A percentile compares a stretch with the other conserved stretches of the same genome.
Conservation (phyloP, 2,888 invertebrate genomes). For the Theristus sp. region DNA sequence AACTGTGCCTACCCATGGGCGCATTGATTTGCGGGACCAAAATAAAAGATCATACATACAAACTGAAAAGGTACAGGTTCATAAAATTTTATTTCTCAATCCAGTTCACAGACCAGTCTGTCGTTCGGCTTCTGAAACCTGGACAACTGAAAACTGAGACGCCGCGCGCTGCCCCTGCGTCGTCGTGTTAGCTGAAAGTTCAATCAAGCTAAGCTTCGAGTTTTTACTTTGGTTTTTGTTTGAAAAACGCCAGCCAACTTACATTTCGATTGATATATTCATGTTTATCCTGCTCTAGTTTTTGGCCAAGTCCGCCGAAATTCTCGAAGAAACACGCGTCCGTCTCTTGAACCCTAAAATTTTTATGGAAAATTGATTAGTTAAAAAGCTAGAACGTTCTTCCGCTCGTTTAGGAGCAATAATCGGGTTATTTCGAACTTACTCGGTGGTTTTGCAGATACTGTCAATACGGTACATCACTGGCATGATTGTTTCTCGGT, state of each 20-base stretch:
- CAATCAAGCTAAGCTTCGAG: background rate
- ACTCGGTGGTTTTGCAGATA: no score
- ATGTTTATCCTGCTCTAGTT: background rate
- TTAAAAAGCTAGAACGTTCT: no score
- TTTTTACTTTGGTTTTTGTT: background rate
- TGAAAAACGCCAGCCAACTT: no score
- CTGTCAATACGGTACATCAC: no score
- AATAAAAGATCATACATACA: no score
- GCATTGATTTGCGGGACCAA: no score
- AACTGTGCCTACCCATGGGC: no score
- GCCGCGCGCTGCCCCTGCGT: background rate
- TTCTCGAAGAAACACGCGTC: conserved; percentile 86
- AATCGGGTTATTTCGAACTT: no score
- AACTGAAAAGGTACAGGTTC: no score
- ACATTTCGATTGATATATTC: background rate
- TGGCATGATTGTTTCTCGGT: no score
- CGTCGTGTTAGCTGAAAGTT: background rate
- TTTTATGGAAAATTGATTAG: background rate
- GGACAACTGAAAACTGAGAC: background rate
- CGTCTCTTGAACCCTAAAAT: conserved; percentile 67
- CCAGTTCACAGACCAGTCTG: background rate
- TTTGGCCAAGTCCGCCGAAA: conserved; percentile 36
- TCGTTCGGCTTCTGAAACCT: background rate
- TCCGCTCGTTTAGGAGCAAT: no score
- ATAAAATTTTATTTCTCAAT: no score